Evolutionary conservation across 1,140 invertebrate genomes (phyloP).

Genomic region (Copidosoma floridanum): DNA sequence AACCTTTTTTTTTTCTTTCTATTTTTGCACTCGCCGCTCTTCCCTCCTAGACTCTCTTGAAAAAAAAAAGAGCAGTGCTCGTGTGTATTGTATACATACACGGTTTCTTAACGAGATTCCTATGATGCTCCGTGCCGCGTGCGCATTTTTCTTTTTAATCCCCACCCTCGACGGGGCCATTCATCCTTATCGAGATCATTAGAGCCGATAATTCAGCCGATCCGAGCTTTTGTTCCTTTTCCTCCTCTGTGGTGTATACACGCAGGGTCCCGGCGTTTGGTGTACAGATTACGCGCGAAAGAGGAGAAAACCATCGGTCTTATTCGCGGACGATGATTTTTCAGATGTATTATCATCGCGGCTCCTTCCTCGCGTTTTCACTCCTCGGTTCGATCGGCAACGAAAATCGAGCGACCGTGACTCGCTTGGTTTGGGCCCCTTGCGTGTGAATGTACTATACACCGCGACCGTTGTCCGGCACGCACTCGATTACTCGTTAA

Average conservation of each 20-base stretch:
- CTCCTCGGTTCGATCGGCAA: background rate
- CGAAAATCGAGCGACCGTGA: background rate
- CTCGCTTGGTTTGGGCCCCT: no score
- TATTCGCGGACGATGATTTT: slow-evolving; percentile 10
- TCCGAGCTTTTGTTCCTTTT: background rate
- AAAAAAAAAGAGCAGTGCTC: no score
- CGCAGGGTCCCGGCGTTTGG: no score
- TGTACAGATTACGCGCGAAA: no score
- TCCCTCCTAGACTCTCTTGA: no score
- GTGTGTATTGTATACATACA: background rate
- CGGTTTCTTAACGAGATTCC: slow-evolving; percentile 25
- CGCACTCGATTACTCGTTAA: no score
- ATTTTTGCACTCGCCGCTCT: slow-evolving; percentile 15
- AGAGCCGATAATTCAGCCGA: slow-evolving; percentile 15
- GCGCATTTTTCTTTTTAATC: background rate
- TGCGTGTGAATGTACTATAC: no score
- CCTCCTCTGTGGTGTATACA: background rate
- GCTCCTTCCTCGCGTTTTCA: no score
- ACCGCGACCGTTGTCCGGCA: no score
- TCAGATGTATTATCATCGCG: slow-evolving; percentile 14
- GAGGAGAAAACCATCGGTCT: background rate
- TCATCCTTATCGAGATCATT: slow-evolving; percentile 25
- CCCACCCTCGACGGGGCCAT: background rate
- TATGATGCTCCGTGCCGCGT: slow-evolving; percentile 4
- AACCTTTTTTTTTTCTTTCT: no score